These are phyloP conservation scores for Lophochroa leadbeateri DNA, from an alignment of 2,113 vertebrate species.

Conservation along the genomic window DNA sequence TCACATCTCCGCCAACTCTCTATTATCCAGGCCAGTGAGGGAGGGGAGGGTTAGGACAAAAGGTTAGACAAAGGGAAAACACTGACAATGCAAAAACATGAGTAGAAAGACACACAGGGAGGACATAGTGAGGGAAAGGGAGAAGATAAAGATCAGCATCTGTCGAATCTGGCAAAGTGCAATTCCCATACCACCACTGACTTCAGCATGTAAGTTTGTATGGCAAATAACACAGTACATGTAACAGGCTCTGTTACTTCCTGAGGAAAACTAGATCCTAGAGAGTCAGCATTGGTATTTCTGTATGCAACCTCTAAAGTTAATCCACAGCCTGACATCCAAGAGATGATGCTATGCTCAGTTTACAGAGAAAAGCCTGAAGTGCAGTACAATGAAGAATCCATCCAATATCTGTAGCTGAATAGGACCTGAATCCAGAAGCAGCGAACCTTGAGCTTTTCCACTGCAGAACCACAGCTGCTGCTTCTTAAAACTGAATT, in stretches of 20 bases:
- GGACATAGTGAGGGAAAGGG: background rate
- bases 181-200: background rate
- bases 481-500: background rate
- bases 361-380: background rate
- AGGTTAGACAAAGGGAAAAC: background rate
- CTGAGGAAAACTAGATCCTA: background rate
- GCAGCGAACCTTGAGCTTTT: too few relatives aligned
- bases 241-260: background rate
- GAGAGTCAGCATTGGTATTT: rapidly evolving
- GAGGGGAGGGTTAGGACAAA: background rate
- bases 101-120: background rate
- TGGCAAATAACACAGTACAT: background rate
- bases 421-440: background rate
- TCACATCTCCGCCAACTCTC: background rate
- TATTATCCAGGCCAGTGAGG: background rate
- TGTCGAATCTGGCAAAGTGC: rapidly evolving
- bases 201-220: background rate
- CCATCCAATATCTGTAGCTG: background rate
- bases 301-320: background rate
- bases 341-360: rapidly evolving
- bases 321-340: background rate
- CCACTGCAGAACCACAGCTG: background rate
- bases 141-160: background rate
- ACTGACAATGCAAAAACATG: background rate
- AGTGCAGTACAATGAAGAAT: rapidly evolving